Base-by-base conservation (phyloP, 1,140 invertebrate species). In the Vanessa atalanta region DNA sequence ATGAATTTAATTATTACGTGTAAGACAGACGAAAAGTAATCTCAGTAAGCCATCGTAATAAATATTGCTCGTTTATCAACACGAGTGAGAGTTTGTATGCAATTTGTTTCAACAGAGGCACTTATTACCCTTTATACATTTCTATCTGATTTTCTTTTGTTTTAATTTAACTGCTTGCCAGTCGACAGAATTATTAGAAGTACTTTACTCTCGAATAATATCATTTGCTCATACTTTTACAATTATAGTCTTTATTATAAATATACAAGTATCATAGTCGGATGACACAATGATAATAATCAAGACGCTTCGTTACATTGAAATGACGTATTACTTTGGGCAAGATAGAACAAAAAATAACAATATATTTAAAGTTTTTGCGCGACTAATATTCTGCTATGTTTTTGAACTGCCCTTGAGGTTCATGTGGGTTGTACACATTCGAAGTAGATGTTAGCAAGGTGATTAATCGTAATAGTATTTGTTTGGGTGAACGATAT, bases 391-490 rank as follows among this genome's bases (percentile, higher is more conserved):
- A 47, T 70, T 75, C 20, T 23, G 53, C n/a, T 9, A 20, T 16
- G 53, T 23, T 57, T 43, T 65, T 65, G 43, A 13, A 23, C 7
- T 65, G 31, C 26, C 68, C 61, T 69, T 75, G 73, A 60, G 51
- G 63, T 48, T 26, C 68, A 66, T 66, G 68, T 75, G 73, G 73
- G 73, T 61, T 43, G 51, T 57, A 26, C n/a, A 47, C 60, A 50
- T n/a, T 57, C 20, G 3, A 57, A 57, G 16, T 57, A 4, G 26
- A 4, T 61, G 15, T 15, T 31, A 23, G 37, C 37, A 43, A 43
- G 37, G 7, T 43, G 37, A 43, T 43, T 11, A 0, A 43, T 43
- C 9, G 9, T 43, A 43, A 9, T 43, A 9, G 37, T 43, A 11
- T 43, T 9, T 43, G 37, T 43, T 43, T 43, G 3, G 9, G 3